Evolutionary conservation across 2,888 invertebrate species (phyloP).

Genomic region (Odontomyia ornata): DNA sequence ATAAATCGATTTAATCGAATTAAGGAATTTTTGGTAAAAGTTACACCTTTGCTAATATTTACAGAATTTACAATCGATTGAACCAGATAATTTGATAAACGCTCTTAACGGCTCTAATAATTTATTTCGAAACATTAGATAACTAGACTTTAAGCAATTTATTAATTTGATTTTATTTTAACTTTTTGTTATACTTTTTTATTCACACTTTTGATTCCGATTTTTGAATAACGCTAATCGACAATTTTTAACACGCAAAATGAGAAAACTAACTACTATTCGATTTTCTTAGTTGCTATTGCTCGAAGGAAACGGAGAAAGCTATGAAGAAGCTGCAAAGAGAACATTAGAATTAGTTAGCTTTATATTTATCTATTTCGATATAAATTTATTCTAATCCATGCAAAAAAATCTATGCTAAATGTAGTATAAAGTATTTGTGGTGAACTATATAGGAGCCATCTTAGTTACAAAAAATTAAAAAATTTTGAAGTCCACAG

Average conservation of each 20-base stretch:
- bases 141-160: not conserved
- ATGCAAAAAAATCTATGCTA: too few relatives aligned
- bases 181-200: not conserved
- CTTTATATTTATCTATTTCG: too few relatives aligned
- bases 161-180: not conserved
- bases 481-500: too few relatives aligned
- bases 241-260: not conserved
- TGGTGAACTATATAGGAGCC: too few relatives aligned
- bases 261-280: too few relatives aligned
- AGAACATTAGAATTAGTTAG: not conserved
- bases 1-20: conserved; percentile 12
- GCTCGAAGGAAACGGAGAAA: not conserved
- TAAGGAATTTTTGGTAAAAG: not conserved
- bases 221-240: not conserved
- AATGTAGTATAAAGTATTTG: too few relatives aligned
- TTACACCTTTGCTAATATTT: not conserved
- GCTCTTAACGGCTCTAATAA: conserved; percentile 15
- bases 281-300: not conserved
- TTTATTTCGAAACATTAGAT: conserved; percentile 12
- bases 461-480: too few relatives aligned
- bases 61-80: conserved; percentile 27
- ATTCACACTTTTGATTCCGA: not conserved
- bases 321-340: not conserved
- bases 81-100: conserved; percentile 23
- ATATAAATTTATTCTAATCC: too few relatives aligned